These are phyloP conservation scores for Misgurnus anguillicaudatus DNA, from an alignment of 2,113 vertebrate species.

Conservation along the genomic window DNA sequence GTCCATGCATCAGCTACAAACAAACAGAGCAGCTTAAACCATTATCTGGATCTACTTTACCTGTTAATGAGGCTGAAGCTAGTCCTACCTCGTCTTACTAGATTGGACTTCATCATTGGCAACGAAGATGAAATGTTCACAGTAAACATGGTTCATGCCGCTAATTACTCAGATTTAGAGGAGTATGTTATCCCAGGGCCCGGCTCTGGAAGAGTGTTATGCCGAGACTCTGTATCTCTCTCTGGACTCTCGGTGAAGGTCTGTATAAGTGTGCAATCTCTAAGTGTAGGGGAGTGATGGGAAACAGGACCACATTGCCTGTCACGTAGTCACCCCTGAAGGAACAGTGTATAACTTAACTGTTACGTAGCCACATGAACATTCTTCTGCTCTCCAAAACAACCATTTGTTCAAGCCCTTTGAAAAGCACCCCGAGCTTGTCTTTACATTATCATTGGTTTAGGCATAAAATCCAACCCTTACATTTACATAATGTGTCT, in stretches of 20 bases:
- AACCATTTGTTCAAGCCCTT: background rate
- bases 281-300: conserved; percentile 68
- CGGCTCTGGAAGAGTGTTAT: background rate
- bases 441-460: too few relatives aligned
- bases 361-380: conserved; percentile 56
- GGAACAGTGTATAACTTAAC: conserved; percentile 65
- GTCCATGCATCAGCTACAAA: background rate
- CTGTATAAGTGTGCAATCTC: conserved; percentile 52
- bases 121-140: conserved; percentile 80
- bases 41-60: conserved; percentile 67
- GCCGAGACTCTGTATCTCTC: conserved; percentile 30
- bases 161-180: conserved; percentile 12
- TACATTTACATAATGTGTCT: too few relatives aligned
- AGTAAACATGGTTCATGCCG: conserved; percentile 71
- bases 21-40: conserved; percentile 40
- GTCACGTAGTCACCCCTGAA: conserved; percentile 59
- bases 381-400: background rate
- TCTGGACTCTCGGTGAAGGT: conserved; percentile 49
- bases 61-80: conserved; percentile 61
- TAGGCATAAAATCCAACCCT: too few relatives aligned
- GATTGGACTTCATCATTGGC: conserved; percentile 65
- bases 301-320: conserved; percentile 69
- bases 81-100: conserved; percentile 63
- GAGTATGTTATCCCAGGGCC: background rate
- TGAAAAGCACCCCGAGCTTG: too few relatives aligned